Conservation (phyloP, 1,140 invertebrate species). For the Lepidurus apus region DNA sequence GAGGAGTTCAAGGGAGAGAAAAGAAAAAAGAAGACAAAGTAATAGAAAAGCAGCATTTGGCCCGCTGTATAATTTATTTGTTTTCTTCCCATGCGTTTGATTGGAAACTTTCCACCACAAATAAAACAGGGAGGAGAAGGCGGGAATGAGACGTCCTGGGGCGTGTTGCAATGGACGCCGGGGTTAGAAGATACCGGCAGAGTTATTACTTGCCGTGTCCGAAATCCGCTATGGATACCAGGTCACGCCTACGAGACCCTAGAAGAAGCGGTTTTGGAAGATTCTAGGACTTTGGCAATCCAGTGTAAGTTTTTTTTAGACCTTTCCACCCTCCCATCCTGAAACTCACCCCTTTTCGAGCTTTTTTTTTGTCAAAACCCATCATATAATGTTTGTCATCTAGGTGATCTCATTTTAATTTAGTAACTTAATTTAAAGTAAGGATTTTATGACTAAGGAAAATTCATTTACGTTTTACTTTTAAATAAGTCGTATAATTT, state of each 20-base stretch:
- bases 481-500: too few relatives aligned
- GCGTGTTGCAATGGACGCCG: constrained; percentile 13
- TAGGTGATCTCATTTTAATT: too few relatives aligned
- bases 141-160: constrained; percentile 16
- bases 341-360: too few relatives aligned
- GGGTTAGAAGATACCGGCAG: not conserved
- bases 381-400: too few relatives aligned
- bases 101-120: not conserved
- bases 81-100: not conserved
- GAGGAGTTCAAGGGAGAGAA: not conserved
- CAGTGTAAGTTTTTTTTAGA: constrained; percentile 1
- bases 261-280: not conserved
- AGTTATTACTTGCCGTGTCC: constrained; percentile 21
- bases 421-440: too few relatives aligned
- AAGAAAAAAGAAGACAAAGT: not conserved
- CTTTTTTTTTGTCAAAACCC: too few relatives aligned
- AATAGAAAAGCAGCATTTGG: constrained; percentile 22
- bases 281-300: not conserved
- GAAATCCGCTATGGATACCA: constrained; percentile 21
- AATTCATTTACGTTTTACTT: too few relatives aligned
- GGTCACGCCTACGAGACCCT: not conserved
- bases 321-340: too few relatives aligned
- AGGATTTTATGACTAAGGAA: too few relatives aligned
- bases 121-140: not conserved
- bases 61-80: constrained; percentile 11